These are phyloP conservation scores for Anthopleura xanthogrammica DNA, from an alignment of 92 coral and sea anemone species.

Conservation along the genomic window DNA sequence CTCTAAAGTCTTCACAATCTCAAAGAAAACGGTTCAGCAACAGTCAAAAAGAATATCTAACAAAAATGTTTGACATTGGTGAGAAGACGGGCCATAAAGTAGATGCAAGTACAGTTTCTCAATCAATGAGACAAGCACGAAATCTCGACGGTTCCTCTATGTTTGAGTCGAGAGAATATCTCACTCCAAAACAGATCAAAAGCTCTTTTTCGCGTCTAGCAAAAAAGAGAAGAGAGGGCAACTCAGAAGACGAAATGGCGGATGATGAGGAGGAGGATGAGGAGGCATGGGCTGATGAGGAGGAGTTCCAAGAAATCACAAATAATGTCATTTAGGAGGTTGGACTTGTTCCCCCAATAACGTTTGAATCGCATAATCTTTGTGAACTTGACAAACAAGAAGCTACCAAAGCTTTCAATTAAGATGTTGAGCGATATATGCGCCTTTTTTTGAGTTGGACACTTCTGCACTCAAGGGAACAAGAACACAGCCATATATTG, in stretches of 20 bases:
- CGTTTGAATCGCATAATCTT: constrained; percentile 39
- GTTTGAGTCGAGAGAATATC: neutral
- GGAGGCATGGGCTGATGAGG: constrained; percentile 21
- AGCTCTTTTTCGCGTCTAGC: constrained; percentile 23
- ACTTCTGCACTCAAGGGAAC: constrained; percentile 23
- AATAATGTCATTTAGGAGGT: constrained; percentile 19
- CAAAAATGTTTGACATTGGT: constrained; percentile 36
- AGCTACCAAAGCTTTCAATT: constrained; percentile 42
- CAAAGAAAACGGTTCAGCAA: constrained; percentile 40
- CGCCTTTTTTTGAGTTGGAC: constrained; percentile 39
- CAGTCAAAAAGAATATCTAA: constrained; percentile 52
- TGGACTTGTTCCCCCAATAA: constrained; percentile 34
- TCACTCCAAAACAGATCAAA: constrained; percentile 11
- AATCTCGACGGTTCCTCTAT: constrained; percentile 24
- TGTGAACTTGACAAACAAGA: constrained; percentile 35
- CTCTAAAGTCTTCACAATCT: constrained; percentile 34
- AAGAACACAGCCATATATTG: constrained; percentile 31
- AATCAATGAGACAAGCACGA: constrained; percentile 31
- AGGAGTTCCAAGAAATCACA: constrained; percentile 7
- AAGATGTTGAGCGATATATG: constrained; percentile 40
- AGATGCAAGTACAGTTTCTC: constrained; percentile 29
- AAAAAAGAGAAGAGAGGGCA: neutral
- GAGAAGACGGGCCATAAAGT: constrained; percentile 55
- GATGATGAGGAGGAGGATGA: neutral
- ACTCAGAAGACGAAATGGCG: neutral